phyloP scores from a whole-genome alignment of 1,140 invertebrate genomes.

The Neelides sp. region DNA sequence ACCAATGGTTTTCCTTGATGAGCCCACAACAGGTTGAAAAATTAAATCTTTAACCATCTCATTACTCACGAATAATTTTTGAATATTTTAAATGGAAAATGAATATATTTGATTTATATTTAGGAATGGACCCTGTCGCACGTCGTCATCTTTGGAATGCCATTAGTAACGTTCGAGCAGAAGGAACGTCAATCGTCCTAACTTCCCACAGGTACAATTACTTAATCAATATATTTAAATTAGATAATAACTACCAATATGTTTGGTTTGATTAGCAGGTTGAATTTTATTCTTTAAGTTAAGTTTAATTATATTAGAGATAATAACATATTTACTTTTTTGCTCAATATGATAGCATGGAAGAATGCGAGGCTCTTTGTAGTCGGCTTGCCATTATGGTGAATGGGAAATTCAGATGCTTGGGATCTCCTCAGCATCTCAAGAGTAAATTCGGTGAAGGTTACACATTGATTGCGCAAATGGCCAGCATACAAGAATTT shows the following conservation, averaged over 20 bases:
- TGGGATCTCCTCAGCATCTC: slow-evolving; percentile 55
- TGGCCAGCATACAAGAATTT: slow-evolving; percentile 22
- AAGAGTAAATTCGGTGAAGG: slow-evolving; percentile 64
- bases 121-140: slow-evolving; percentile 39
- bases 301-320: slow-evolving; percentile 14
- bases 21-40: slow-evolving; percentile 40
- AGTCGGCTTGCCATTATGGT: slow-evolving; percentile 48
- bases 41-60: background rate
- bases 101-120: background rate
- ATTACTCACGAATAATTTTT: background rate
- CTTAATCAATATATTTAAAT: background rate
- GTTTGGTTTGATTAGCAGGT: too few species aligned
- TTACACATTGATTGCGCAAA: slow-evolving; percentile 52
- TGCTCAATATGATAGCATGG: slow-evolving; percentile 51
- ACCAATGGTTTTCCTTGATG: slow-evolving; percentile 47
- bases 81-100: background rate
- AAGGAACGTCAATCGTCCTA: slow-evolving; percentile 27
- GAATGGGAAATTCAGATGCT: slow-evolving; percentile 48
- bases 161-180: slow-evolving; percentile 19
- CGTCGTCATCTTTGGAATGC: slow-evolving; percentile 29
- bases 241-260: too few species aligned
- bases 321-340: slow-evolving; percentile 33
- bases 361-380: slow-evolving; percentile 71
- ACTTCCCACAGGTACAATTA: slow-evolving; percentile 24
- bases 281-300: too few species aligned